phyloP scores from a whole-genome alignment of 2,113 vertebrate genomes.

The Atherinomorus stipes region DNA sequence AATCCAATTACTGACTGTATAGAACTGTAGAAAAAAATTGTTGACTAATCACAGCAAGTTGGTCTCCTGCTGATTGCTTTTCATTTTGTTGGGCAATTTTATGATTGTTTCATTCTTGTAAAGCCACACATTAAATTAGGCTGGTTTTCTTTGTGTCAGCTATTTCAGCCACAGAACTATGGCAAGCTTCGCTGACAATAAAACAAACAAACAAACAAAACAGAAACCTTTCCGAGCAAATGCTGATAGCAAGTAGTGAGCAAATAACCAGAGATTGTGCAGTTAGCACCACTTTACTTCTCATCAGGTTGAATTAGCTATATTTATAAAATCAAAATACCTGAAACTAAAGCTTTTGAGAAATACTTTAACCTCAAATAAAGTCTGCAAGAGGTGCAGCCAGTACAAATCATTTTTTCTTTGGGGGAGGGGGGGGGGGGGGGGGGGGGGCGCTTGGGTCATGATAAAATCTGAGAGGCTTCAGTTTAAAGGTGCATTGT shows the following conservation, averaged over 20 bases:
- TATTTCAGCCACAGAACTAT: conserved; percentile 4
- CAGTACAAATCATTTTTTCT: not conserved
- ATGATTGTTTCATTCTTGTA: conserved; percentile 19
- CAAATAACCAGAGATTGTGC: not conserved
- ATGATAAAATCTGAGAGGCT: too few species aligned
- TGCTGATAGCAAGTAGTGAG: not conserved
- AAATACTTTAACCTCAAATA: not conserved
- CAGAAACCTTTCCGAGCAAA: not conserved
- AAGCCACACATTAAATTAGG: conserved; percentile 16
- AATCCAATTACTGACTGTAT: conserved; percentile 67
- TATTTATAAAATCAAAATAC: conserved; percentile 6
- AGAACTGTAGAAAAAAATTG: conserved; percentile 19
- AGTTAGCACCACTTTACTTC: not conserved
- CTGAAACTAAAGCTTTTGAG: not conserved
- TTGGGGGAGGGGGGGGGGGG: too few species aligned
- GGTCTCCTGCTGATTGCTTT: conserved; percentile 45
- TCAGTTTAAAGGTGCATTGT: too few species aligned
- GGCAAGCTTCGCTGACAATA: not conserved
- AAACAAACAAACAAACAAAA: too few species aligned
- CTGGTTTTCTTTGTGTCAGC: conserved; percentile 8
- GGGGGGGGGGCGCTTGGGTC: too few species aligned
- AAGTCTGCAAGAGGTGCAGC: not conserved
- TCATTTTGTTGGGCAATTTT: conserved; percentile 42
- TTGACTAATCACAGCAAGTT: conserved; percentile 33
- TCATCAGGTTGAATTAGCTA: conserved; percentile 12